Conservation (phyloP, 2,888 invertebrate genomes). For the Papilio protenor region DNA sequence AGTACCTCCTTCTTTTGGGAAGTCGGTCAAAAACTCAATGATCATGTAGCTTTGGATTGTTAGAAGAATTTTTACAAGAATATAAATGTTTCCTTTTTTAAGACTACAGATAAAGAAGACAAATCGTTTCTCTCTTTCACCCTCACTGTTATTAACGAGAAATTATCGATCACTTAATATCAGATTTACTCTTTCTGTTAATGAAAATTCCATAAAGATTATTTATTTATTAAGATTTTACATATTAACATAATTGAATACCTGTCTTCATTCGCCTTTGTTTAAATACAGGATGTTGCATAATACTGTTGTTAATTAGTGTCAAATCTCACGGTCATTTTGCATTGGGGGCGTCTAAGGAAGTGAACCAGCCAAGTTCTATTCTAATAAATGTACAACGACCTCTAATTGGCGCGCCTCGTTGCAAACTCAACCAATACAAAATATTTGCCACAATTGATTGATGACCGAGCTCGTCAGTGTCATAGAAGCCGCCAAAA, state of each 20-base stretch:
- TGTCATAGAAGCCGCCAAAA: slow-evolving; percentile 26
- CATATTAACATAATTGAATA: too few relatives aligned
- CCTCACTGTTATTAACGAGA: too few relatives aligned
- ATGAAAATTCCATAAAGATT: background rate
- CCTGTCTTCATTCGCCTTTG: too few relatives aligned
- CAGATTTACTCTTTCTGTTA: background rate
- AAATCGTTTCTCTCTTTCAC: too few relatives aligned
- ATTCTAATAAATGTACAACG: slow-evolving; percentile 30
- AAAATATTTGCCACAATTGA: slow-evolving; percentile 33
- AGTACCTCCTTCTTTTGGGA: too few relatives aligned
- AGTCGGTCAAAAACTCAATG: too few relatives aligned
- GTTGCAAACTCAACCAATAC: slow-evolving; percentile 12
- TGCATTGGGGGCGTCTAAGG: background rate
- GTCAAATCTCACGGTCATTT: background rate
- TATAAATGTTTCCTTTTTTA: too few relatives aligned
- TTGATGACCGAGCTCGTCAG: slow-evolving; percentile 27
- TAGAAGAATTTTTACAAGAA: too few relatives aligned
- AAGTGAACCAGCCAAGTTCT: slow-evolving; percentile 20
- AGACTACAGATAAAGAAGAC: too few relatives aligned
- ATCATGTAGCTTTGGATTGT: too few relatives aligned
- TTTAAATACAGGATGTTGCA: background rate
- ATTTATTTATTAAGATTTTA: background rate
- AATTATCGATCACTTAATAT: background rate
- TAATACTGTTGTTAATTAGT: background rate
- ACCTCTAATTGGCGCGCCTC: slow-evolving; percentile 25